Evolutionary conservation across 2,113 vertebrate species (phyloP).

Genomic region (Brevimyrus niger): DNA sequence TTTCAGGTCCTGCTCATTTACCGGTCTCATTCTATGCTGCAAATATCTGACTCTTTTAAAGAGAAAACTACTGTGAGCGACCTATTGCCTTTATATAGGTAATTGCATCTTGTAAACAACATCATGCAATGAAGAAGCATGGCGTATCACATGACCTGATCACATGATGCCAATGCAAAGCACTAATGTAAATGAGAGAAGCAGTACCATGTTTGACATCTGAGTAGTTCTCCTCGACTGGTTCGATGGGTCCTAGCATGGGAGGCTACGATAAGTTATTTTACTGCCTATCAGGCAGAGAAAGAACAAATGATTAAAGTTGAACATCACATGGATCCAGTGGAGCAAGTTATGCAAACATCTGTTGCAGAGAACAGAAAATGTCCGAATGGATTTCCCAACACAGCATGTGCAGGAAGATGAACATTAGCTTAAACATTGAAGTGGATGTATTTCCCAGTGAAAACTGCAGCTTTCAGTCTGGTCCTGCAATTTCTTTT

Average conservation of each 20-base stretch:
- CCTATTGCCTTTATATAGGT: background rate
- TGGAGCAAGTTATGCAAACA: background rate
- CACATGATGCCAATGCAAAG: background rate
- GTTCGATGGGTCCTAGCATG: background rate
- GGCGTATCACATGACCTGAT: background rate
- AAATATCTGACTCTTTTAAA: background rate
- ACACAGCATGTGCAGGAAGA: background rate
- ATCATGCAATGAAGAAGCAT: background rate
- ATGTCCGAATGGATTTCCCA: background rate
- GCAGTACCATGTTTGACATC: background rate
- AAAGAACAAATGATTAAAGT: background rate
- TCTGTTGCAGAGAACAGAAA: background rate
- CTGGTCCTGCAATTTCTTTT: background rate
- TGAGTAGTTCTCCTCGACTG: background rate
- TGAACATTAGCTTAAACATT: background rate
- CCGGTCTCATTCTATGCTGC: background rate
- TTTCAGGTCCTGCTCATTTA: background rate
- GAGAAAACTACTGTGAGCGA: background rate
- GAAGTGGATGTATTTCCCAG: background rate
- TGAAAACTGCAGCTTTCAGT: background rate
- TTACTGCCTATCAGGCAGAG: background rate
- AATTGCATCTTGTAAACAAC: background rate
- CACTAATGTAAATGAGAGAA: background rate
- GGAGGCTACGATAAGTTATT: background rate
- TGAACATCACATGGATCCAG: background rate